These are phyloP conservation scores for Anas bahamensis DNA, from an alignment of 2,797 vertebrate genomes.

Conservation along the genomic window DNA sequence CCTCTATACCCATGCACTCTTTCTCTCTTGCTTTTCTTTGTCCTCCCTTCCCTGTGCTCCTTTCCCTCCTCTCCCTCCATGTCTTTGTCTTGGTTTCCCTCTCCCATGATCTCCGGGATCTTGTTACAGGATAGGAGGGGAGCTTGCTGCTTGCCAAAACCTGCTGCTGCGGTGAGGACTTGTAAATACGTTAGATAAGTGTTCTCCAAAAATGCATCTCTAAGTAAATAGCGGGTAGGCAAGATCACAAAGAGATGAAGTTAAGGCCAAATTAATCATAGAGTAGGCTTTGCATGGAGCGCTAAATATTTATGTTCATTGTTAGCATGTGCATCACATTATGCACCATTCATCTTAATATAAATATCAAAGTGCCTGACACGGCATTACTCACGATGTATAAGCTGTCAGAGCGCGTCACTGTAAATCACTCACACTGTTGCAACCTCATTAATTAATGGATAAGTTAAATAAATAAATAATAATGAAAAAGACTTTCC, in stretches of 20 bases:
- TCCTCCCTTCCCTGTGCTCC: too few species aligned
- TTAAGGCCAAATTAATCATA: constrained; percentile 69
- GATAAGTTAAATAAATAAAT: not conserved
- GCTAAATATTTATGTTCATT: constrained; percentile 72
- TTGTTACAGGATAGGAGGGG: not conserved
- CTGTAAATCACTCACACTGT: constrained; percentile 27
- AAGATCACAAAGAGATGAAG: constrained; percentile 32
- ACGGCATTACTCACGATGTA: constrained; percentile 64
- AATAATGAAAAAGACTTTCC: constrained; percentile 4
- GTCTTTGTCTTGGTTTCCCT: too few species aligned
- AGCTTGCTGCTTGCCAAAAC: not conserved
- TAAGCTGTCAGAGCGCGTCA: constrained; percentile 56
- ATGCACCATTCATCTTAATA: constrained; percentile 68
- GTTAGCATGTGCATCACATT: constrained; percentile 68
- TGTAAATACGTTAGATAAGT: not conserved
- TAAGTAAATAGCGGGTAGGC: constrained; percentile 31
- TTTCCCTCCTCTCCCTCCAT: too few species aligned
- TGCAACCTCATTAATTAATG: constrained; percentile 62
- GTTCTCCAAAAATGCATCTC: constrained; percentile 4
- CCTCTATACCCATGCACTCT: too few species aligned
- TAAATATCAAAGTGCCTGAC: constrained; percentile 64
- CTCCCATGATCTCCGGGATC: not conserved
- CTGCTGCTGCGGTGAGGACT: not conserved
- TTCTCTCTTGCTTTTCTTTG: too few species aligned
- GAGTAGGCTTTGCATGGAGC: constrained; percentile 32